A percentile compares a stretch with the other conserved stretches of the same genome.
Conservation (phyloP, 2,113 vertebrate species). For the Pelecanoides urinatrix region DNA sequence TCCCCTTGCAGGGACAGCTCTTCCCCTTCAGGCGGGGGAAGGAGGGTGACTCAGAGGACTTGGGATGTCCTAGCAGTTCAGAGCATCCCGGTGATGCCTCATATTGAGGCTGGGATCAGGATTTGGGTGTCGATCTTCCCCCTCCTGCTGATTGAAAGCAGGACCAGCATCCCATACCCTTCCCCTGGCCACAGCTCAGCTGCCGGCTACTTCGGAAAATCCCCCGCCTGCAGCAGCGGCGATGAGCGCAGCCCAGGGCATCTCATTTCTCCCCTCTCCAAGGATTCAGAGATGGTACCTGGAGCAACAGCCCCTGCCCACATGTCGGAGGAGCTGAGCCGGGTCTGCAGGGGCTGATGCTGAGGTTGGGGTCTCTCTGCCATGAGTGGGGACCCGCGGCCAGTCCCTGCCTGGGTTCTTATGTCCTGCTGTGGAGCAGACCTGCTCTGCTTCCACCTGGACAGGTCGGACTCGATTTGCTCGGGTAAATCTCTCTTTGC, state of each 20-base stretch:
- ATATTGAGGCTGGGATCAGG: accelerated
- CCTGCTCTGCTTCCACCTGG: neutral
- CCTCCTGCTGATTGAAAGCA: neutral
- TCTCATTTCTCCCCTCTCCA: neutral
- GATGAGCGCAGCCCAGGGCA: neutral
- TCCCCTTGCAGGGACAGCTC: neutral
- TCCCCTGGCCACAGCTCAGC: neutral
- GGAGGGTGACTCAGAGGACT: neutral
- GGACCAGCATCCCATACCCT: neutral
- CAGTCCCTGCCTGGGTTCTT: accelerated
- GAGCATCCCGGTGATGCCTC: neutral
- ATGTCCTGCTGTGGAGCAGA: neutral
- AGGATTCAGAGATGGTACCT: neutral
- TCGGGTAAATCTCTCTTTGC: neutral
- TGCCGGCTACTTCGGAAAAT: accelerated
- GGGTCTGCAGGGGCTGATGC: neutral
- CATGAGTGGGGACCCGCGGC: neutral
- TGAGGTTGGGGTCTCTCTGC: neutral
- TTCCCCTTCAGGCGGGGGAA: neutral
- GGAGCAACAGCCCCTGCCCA: neutral
- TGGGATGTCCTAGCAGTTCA: neutral
- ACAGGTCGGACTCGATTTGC: accelerated
- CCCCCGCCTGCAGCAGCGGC: accelerated
- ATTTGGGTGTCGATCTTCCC: accelerated
- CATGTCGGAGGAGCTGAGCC: accelerated